Conservation (phyloP, 2,113 vertebrate genomes). For the Clupea harengus region DNA sequence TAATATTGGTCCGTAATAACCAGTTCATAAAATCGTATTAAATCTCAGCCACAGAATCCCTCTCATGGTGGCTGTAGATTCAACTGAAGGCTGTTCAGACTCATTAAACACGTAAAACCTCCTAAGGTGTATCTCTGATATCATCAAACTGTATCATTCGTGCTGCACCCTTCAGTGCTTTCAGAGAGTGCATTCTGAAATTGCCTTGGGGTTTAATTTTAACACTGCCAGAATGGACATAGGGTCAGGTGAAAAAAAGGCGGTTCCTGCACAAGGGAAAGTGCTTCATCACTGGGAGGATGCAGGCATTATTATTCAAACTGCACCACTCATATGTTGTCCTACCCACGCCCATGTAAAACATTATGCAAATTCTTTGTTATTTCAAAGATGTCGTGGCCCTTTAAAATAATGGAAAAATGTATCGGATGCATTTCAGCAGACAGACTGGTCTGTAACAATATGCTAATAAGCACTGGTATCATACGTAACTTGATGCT, state of each 20-base stretch:
- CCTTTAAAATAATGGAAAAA: not conserved
- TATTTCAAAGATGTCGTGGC: not conserved
- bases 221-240: not conserved
- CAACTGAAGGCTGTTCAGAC: not conserved
- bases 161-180: not conserved
- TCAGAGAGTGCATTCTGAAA: not conserved
- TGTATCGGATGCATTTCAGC: not conserved
- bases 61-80: not conserved
- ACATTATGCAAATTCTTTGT: not conserved
- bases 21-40: not conserved
- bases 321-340: not conserved
- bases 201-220: not conserved
- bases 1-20: not conserved
- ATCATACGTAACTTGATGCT: not conserved
- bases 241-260: not conserved
- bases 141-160: not conserved
- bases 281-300: not conserved
- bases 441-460: not conserved
- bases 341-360: constrained; percentile 5
- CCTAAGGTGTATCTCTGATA: not conserved
- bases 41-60: not conserved
- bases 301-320: not conserved
- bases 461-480: not conserved
- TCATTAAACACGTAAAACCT: not conserved
- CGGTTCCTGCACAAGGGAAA: not conserved